These are phyloP conservation scores for Holothuria scabra DNA, from an alignment of 53 echinoderm and acorn worm genomes.

Conservation along the genomic window DNA sequence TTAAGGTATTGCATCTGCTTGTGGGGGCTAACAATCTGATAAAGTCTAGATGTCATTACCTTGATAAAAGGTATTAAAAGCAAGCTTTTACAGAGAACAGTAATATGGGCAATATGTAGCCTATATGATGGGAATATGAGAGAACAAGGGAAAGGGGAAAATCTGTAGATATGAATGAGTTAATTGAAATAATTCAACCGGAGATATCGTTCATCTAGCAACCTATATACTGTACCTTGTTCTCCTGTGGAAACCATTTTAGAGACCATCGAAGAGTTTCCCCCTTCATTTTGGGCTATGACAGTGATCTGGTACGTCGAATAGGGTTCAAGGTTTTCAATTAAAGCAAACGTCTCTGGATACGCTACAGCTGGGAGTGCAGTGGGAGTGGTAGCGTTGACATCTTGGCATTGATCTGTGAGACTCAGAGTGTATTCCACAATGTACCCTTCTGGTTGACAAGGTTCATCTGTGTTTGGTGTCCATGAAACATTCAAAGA, in stretches of 20 bases:
- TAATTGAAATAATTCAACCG: too few species aligned
- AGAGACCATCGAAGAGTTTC: constrained; percentile 23
- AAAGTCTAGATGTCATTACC: too few species aligned
- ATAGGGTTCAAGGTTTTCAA: constrained; percentile 9
- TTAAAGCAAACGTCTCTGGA: background rate
- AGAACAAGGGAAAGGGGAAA: background rate
- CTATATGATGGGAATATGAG: background rate
- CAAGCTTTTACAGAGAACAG: too few species aligned
- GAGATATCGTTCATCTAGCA: too few species aligned
- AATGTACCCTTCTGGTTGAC: background rate
- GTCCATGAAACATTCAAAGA: constrained; percentile 1
- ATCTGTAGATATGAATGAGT: background rate
- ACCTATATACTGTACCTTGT: constrained; percentile 8
- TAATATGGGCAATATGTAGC: too few species aligned
- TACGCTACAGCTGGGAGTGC: background rate
- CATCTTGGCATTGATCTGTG: constrained; percentile 18
- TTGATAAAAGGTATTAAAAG: too few species aligned
- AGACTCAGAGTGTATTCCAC: constrained; percentile 14
- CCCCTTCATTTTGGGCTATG: background rate
- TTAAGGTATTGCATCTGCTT: too few species aligned
- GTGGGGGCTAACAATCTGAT: too few species aligned
- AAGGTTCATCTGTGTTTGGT: background rate
- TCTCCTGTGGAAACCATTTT: constrained; percentile 33
- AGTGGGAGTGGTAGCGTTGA: background rate
- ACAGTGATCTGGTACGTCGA: background rate